Conservation (phyloP, 2,113 vertebrate genomes). For the Bos taurus region DNA sequence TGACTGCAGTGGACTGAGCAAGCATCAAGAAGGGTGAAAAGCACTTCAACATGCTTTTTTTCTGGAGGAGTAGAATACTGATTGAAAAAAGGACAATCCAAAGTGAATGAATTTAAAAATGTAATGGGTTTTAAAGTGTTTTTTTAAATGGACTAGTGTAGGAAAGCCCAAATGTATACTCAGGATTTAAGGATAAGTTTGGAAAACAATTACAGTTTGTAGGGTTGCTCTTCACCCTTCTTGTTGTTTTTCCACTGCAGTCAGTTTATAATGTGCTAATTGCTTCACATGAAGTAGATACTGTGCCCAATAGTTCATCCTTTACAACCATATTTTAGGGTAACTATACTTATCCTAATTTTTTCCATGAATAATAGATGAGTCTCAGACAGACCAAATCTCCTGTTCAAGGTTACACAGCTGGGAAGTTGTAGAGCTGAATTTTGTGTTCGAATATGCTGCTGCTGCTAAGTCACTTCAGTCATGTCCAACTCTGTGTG, state of each 20-base stretch:
- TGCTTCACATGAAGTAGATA: not conserved
- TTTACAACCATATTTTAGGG: not conserved
- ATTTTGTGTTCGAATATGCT: not conserved
- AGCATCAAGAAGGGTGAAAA: not conserved
- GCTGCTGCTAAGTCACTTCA: no score
- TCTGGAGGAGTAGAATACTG: not conserved
- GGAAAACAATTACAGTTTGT: not conserved
- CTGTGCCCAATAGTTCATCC: not conserved
- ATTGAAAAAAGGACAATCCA: not conserved
- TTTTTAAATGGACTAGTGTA: not conserved
- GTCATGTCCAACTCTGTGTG: no score
- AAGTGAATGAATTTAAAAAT: conserved; percentile 7
- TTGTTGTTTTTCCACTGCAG: not conserved
- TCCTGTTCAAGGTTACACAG: not conserved
- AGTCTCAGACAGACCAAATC: not conserved
- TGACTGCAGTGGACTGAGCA: not conserved
- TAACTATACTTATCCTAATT: not conserved
- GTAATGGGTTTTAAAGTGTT: not conserved
- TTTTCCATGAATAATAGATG: not conserved
- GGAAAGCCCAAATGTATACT: not conserved
- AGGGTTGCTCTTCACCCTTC: not conserved
- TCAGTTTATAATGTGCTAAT: not conserved
- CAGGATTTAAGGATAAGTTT: not conserved
- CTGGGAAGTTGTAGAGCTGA: not conserved
- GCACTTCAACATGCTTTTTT: not conserved